phyloP scores from a whole-genome alignment of 2,888 invertebrate genomes.

The Sphaeridia pumilis region DNA sequence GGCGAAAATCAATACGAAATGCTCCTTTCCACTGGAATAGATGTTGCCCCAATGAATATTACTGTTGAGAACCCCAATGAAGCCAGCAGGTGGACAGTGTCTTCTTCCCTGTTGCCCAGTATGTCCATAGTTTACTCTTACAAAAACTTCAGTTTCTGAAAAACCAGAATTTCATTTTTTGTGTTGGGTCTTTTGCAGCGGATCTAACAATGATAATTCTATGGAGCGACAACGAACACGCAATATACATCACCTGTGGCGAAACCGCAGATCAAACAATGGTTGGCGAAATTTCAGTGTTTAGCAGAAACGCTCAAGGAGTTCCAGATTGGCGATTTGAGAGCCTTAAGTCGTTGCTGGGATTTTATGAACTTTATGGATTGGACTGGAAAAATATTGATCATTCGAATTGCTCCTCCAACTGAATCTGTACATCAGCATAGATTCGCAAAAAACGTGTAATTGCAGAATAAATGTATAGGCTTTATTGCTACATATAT shows the following conservation, averaged over 20 bases:
- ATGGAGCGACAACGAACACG: neutral
- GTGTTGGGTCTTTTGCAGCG: neutral
- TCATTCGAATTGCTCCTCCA: too few relatives aligned
- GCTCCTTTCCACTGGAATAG: neutral
- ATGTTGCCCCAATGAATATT: neutral
- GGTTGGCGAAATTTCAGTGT: neutral
- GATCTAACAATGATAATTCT: neutral
- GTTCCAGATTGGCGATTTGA: too few relatives aligned
- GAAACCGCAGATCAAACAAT: neutral
- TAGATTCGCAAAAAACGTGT: too few relatives aligned
- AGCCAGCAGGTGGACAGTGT: neutral
- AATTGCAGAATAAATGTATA: too few relatives aligned
- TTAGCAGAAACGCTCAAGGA: neutral
- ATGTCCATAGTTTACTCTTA: neutral
- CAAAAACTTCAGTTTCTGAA: too few relatives aligned
- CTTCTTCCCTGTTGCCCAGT: neutral
- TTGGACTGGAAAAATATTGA: too few relatives aligned
- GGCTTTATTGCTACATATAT: too few relatives aligned
- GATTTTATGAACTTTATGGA: too few relatives aligned
- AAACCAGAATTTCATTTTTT: too few relatives aligned
- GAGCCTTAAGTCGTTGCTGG: too few relatives aligned
- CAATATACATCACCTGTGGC: neutral
- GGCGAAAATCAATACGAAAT: neutral
- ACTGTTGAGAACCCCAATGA: neutral
- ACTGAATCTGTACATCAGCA: too few relatives aligned